Evolutionary conservation across 2,888 invertebrate species (phyloP).

Genomic region (Plebejus argus): DNA sequence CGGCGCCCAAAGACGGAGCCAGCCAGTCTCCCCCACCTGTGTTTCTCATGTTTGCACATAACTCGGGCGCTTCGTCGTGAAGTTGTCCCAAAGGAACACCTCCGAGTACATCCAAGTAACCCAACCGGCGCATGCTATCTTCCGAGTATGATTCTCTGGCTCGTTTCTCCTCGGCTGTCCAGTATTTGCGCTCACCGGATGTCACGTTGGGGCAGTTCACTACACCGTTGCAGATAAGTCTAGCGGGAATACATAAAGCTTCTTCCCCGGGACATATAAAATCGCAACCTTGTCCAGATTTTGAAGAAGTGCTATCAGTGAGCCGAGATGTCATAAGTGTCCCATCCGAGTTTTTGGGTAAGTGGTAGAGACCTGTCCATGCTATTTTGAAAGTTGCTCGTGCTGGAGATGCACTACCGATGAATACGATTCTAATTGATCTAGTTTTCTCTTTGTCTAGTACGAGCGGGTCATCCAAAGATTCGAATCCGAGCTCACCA

Average conservation of each 20-base stretch:
- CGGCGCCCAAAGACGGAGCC: conserved; percentile 83
- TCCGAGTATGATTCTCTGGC: conserved; percentile 81
- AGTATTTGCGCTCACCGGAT: conserved; percentile 70
- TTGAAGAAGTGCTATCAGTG: conserved; percentile 78
- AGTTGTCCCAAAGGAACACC: conserved; percentile 74
- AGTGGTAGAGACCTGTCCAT: conserved; percentile 93
- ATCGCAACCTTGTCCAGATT: conserved; percentile 84
- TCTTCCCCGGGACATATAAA: conserved; percentile 93
- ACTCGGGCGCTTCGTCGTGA: conserved; percentile 89
- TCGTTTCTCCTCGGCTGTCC: conserved; percentile 72
- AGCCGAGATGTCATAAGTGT: conserved; percentile 88
- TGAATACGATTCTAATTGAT: conserved; percentile 86
- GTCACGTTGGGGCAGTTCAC: conserved; percentile 91
- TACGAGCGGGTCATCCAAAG: conserved; percentile 76
- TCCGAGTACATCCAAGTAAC: conserved; percentile 74
- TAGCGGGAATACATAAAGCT: conserved; percentile 90
- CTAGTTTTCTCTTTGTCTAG: conserved; percentile 82
- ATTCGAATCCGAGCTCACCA: conserved; percentile 86
- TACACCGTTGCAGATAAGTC: conserved; percentile 92
- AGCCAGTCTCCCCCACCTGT: conserved; percentile 80
- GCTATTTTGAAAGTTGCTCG: conserved; percentile 92
- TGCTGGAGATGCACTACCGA: conserved; percentile 89
- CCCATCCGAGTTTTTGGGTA: conserved; percentile 91
- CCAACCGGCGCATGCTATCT: conserved; percentile 81
- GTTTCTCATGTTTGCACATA: conserved; percentile 82